phyloP scores from a whole-genome alignment of 2,888 invertebrate species.

The Camponotus fellah region DNA sequence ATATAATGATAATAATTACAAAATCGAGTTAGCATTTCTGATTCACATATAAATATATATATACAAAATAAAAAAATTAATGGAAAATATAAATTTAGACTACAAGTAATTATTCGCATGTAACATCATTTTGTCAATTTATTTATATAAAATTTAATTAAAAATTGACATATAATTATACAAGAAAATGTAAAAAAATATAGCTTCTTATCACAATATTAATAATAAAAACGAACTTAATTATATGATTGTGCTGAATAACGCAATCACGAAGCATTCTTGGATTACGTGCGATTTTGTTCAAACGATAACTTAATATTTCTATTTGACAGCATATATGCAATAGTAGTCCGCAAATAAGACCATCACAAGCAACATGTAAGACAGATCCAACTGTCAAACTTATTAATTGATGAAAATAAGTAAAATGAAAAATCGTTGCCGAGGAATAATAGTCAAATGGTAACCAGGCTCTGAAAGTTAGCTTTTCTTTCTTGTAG shows the following conservation, averaged over 20 bases:
- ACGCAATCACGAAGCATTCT: not conserved
- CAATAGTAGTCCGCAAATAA: conserved; percentile 69
- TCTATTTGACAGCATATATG: conserved; percentile 75
- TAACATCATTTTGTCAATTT: not conserved
- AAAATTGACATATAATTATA: not conserved
- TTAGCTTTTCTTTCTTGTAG: conserved; percentile 29
- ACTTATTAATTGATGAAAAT: conserved; percentile 22
- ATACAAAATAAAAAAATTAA: not conserved
- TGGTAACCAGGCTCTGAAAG: conserved; percentile 68
- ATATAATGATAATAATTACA: not conserved
- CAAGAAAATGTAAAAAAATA: not conserved
- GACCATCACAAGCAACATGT: conserved; percentile 70
- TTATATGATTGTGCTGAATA: conserved; percentile 7
- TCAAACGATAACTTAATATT: conserved; percentile 70
- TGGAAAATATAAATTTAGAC: not conserved
- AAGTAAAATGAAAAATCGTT: conserved; percentile 21
- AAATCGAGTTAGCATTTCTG: not conserved
- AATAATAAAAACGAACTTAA: conserved; percentile 8
- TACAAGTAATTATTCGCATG: not conserved
- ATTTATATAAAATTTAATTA: not conserved
- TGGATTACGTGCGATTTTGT: not conserved
- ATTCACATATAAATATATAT: not conserved
- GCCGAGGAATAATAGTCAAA: conserved; percentile 53
- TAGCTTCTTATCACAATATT: not conserved
- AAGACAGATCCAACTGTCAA: conserved; percentile 27